Conservation (phyloP, 2,797 vertebrate genomes). For the Galagoides demidoff region DNA sequence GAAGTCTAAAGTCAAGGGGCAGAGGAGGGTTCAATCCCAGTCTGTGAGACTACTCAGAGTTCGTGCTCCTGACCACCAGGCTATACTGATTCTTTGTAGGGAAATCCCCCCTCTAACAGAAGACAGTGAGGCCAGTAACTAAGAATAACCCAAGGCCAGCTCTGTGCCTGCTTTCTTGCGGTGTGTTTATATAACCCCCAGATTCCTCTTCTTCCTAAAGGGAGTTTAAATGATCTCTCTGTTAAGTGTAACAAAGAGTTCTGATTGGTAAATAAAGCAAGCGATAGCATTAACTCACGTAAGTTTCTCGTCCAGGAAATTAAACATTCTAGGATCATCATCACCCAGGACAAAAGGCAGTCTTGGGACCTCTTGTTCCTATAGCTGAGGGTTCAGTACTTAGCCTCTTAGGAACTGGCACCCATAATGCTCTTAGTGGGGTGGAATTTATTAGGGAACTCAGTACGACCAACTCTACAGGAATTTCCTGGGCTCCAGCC, state of each 20-base stretch:
- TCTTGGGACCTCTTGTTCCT: background rate
- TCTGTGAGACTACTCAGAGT: background rate
- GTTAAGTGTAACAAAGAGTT: background rate
- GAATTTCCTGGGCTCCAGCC: background rate
- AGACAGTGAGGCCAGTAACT: background rate
- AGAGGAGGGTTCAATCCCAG: background rate
- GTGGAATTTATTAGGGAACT: background rate
- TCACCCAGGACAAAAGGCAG: slow-evolving; percentile 13
- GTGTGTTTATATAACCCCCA: background rate
- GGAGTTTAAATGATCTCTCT: background rate
- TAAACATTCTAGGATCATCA: background rate
- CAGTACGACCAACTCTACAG: background rate
- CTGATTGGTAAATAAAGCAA: background rate
- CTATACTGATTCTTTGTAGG: background rate
- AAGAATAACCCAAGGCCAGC: background rate
- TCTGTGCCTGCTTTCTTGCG: background rate
- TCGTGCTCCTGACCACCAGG: background rate
- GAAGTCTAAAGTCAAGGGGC: background rate
- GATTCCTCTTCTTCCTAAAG: background rate
- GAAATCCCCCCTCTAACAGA: background rate
- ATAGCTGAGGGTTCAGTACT: background rate
- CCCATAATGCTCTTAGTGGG: background rate
- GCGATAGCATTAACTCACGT: background rate
- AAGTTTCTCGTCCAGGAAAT: background rate
- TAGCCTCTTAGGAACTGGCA: background rate